phyloP scores from a whole-genome alignment of 2,888 invertebrate species.

The Mimachlamys varia region DNA sequence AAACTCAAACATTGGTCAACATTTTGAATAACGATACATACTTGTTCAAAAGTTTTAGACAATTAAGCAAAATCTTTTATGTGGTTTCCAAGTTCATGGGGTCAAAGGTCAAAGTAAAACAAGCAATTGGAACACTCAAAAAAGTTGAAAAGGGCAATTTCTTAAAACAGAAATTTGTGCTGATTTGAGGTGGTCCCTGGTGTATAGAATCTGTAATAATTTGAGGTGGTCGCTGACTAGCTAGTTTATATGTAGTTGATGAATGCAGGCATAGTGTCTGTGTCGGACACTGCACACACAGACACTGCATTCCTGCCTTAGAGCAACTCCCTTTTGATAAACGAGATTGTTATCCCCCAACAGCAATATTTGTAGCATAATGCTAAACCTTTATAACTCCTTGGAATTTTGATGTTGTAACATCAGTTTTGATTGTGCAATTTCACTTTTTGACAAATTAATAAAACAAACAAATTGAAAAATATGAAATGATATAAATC shows the following conservation, averaged over 20 bases:
- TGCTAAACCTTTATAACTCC: background rate
- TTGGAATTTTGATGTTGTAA: background rate
- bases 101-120: too few relatives aligned
- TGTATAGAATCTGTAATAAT: background rate
- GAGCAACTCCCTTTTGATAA: background rate
- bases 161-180: too few relatives aligned
- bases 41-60: too few relatives aligned
- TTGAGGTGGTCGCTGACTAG: background rate
- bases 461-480: too few relatives aligned
- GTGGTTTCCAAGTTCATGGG: too few relatives aligned
- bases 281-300: background rate
- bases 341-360: background rate
- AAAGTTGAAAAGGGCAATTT: too few relatives aligned
- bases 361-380: background rate
- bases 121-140: too few relatives aligned
- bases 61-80: too few relatives aligned
- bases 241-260: background rate
- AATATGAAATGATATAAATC: background rate
- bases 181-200: too few relatives aligned
- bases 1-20: too few relatives aligned
- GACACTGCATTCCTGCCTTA: background rate
- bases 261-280: background rate
- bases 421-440: background rate
- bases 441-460: background rate
- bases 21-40: too few relatives aligned